A percentile compares a stretch with the other conserved stretches of the same genome.
These are phyloP conservation scores for Otolemur crassicaudatus DNA, from an alignment of 2,797 vertebrate species.

Conservation along the genomic window DNA sequence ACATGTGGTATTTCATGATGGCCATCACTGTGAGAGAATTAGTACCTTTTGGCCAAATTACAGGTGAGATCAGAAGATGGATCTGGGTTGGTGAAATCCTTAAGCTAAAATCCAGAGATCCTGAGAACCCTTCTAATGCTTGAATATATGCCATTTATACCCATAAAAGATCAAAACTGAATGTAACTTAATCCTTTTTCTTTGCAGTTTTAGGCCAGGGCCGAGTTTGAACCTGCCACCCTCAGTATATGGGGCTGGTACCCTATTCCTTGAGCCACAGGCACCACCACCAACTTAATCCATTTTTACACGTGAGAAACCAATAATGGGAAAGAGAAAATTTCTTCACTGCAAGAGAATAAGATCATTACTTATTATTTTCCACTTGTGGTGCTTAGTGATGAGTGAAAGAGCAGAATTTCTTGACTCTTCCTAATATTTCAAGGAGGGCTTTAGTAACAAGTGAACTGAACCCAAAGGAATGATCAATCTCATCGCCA, in stretches of 20 bases:
- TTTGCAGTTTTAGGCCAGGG: too few relatives aligned
- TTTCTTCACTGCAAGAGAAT: background rate
- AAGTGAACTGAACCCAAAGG: constrained; percentile 62
- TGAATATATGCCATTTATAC: background rate
- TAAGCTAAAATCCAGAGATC: background rate
- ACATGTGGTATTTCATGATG: accelerated
- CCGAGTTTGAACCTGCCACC: too few relatives aligned
- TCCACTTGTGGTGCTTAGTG: background rate
- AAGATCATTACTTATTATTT: background rate
- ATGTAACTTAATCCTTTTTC: background rate
- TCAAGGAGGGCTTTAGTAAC: background rate
- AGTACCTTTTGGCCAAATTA: background rate
- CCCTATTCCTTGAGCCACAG: too few relatives aligned
- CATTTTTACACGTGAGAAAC: background rate
- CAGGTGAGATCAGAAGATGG: background rate
- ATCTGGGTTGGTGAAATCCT: background rate
- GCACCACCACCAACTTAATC: background rate
- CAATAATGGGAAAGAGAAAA: background rate
- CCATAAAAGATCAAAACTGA: background rate
- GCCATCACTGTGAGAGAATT: background rate
- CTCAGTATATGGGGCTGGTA: too few relatives aligned
- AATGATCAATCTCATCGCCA: constrained; percentile 55
- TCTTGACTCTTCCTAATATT: background rate
- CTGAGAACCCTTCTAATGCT: background rate
- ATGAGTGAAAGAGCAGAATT: background rate